A percentile compares a stretch with the other conserved stretches of the same genome.
Evolutionary conservation across 2,113 vertebrate genomes (phyloP).

Genomic region (Bubo blakistoni): DNA sequence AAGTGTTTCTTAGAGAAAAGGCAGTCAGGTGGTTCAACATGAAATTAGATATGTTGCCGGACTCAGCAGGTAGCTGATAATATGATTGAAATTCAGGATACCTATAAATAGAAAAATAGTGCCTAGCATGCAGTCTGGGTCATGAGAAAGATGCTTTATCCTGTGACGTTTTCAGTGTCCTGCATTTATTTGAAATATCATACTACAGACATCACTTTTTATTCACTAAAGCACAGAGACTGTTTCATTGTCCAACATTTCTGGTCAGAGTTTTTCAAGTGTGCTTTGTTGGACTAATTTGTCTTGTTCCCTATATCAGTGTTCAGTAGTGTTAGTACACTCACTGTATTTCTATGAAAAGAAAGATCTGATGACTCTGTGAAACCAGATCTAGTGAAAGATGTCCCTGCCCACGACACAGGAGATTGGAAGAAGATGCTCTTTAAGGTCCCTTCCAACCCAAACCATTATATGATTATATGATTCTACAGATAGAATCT

Average conservation of each 20-base stretch:
- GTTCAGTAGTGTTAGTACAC: not conserved
- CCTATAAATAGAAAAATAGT: constrained; percentile 26
- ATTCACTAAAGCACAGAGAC: not conserved
- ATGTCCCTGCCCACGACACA: not conserved
- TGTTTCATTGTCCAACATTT: not conserved
- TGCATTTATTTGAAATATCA: not conserved
- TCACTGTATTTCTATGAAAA: not conserved
- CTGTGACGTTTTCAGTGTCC: not conserved
- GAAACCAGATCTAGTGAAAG: not conserved
- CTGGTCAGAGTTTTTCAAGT: not conserved
- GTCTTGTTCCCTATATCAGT: not conserved
- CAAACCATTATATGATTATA: not conserved
- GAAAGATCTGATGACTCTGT: not conserved
- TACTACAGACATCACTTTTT: not conserved
- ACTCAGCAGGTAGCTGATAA: constrained; percentile 43
- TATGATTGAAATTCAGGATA: constrained; percentile 44
- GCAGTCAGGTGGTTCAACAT: constrained; percentile 47
- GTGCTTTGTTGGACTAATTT: not conserved
- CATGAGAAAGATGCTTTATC: not conserved
- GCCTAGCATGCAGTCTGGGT: not conserved
- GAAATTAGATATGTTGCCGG: constrained; percentile 52
- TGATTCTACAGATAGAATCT: not conserved
- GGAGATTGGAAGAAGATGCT: not conserved
- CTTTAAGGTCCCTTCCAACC: not conserved
- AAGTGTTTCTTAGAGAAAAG: constrained; percentile 42